Percentiles rank a stretch among this genome's conserved stretches.
Evolutionary conservation across 2,797 vertebrate species (phyloP).

Genomic region (Yasuhikotakia modesta): DNA sequence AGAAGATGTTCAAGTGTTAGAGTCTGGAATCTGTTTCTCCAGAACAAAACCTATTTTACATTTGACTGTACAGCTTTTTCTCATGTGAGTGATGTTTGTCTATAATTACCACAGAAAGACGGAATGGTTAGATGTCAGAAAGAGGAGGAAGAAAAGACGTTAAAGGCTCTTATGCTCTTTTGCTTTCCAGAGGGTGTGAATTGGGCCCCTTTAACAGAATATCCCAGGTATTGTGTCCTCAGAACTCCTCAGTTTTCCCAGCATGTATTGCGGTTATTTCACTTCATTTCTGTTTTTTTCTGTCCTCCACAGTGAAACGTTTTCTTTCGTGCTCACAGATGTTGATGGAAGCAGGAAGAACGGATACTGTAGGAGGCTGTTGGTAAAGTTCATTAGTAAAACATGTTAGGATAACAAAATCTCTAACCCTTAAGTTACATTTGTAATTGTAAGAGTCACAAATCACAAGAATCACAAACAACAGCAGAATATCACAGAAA

Average conservation of each 20-base stretch:
- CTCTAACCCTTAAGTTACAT: no score
- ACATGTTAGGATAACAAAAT: no score
- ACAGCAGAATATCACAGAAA: no score
- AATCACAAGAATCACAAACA: no score
- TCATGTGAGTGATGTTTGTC: no score
- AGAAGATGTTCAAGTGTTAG: no score
- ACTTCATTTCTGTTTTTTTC: constrained; percentile 4
- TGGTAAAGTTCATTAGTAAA: constrained; percentile 76
- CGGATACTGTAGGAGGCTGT: constrained; percentile 90
- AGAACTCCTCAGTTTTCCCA: constrained; percentile 1
- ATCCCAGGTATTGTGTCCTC: constrained; percentile 78
- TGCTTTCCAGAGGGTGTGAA: constrained; percentile 93
- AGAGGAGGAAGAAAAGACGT: constrained; percentile 89
- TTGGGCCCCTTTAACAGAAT: constrained; percentile 85
- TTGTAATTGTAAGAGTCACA: constrained; percentile 1
- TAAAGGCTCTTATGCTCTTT: constrained; percentile 90
- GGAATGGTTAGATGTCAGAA: constrained; percentile 85
- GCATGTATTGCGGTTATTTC: background rate
- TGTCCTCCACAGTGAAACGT: constrained; percentile 84
- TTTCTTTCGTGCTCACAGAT: constrained; percentile 94
- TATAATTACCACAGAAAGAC: constrained; percentile 75
- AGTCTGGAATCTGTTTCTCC: no score
- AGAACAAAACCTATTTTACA: no score
- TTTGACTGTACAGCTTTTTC: no score
- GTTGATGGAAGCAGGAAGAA: constrained; percentile 92